Percentiles rank a stretch among this genome's conserved stretches.
Conservation (phyloP, 2,113 vertebrate genomes). For the Phrynosoma blainvillii region DNA sequence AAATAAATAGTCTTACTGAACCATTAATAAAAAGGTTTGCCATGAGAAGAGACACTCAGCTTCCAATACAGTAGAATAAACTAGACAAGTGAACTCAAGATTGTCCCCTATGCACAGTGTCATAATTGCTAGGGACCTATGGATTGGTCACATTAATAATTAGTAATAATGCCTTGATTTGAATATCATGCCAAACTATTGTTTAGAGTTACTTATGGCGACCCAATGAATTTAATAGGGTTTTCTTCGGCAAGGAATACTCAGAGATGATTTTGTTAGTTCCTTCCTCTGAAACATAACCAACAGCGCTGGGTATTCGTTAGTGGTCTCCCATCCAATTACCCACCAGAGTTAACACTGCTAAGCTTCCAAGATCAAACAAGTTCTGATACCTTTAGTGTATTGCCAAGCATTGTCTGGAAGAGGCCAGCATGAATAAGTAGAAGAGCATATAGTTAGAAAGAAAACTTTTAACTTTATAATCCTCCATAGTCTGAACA, state of each 20-base stretch:
- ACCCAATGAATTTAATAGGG: no score
- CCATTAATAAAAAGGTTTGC: background rate
- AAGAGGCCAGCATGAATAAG: background rate
- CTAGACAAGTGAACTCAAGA: background rate
- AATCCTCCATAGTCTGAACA: background rate
- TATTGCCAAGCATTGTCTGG: background rate
- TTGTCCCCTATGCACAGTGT: background rate
- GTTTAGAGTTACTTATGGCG: background rate
- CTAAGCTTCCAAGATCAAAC: background rate
- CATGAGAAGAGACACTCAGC: background rate
- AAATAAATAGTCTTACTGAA: background rate
- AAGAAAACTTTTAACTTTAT: background rate
- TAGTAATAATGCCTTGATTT: background rate
- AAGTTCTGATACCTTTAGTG: background rate
- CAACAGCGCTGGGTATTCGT: no score
- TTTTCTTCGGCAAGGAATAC: no score
- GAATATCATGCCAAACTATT: background rate
- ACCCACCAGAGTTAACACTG: no score
- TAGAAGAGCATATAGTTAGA: background rate
- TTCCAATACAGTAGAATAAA: background rate
- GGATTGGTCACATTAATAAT: background rate
- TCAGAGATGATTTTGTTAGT: no score
- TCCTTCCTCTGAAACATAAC: no score
- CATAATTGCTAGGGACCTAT: background rate
- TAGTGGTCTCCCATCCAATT: no score